Evolutionary conservation across 1,140 invertebrate genomes (phyloP), one percentile per base, ranked within the genome.

Genomic region (Colletes gigas): DNA sequence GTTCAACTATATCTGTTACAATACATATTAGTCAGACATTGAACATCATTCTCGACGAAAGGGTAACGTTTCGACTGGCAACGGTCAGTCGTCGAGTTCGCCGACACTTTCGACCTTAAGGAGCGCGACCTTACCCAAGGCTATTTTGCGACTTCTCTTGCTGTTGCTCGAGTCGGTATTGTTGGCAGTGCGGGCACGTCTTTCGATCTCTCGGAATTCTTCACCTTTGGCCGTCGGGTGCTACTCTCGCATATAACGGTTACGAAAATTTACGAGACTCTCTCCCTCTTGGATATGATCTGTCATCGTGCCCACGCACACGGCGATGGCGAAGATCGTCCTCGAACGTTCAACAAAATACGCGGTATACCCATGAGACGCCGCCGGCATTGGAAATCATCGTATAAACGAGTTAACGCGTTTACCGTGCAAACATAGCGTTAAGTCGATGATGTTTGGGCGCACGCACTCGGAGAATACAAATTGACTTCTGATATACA

Each of bases 71-170:
- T 50, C 21, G 14, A 50, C 21, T 55, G 63, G 65, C 52, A 74
- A 85, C 50, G 67, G 21, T 74, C n/a, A 30, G 41, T 17, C n/a
- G 63, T 7, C 50, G 54, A 30, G 85, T 86, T 86, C 85, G 47
- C 59, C 62, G 84, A 62, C 84, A 82, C 14, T n/a, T 60, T 62
- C 75, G 30, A 71, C 84, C 81, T 86, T 86, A 60, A 41, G 44
- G 52, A 71, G 50, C 84, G 63, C 73, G 84, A 86, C 85, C 85
- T 86, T 86, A 83, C 85, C 55, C 81, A 86, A 86, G 85, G 81
- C 76, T 86, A 80, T 85, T 86, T 86, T 81, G 72, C 77, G 78
- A 83, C 67, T 85, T 85, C 30, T 44, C 17, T 39, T 30, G 70
- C 55, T 67, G 52, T 54, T 57, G 39, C n/a, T 50, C 41, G 78